phyloP scores from a whole-genome alignment of 30 jellyfish, hydroid and myxozoan genomes.

The Hydractinia symbiolongicarpus region DNA sequence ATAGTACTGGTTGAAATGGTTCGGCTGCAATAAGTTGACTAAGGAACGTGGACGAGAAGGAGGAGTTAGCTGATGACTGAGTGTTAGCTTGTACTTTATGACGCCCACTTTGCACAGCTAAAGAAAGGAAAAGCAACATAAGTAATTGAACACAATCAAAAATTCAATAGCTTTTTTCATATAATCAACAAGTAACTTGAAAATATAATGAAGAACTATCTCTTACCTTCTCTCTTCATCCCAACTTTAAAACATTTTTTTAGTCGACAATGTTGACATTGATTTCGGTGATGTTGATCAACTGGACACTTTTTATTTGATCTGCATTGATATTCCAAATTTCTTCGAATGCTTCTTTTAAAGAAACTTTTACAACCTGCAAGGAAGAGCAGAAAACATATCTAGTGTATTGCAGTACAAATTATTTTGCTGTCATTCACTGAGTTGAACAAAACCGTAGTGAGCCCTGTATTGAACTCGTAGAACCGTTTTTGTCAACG shows the following conservation, averaged over 20 bases:
- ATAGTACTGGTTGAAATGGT: constrained; percentile 13
- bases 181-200: neutral
- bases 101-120: constrained; percentile 94
- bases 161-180: neutral
- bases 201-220: neutral
- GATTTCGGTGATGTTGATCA: constrained; percentile 89
- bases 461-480: no score
- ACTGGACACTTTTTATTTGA: constrained; percentile 82
- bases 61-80: neutral
- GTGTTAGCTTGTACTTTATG: constrained; percentile 14
- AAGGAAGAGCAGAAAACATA: neutral
- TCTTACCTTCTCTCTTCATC: constrained; percentile 93
- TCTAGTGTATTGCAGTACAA: neutral
- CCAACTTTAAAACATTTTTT: constrained; percentile 96
- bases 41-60: neutral
- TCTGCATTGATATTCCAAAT: constrained; percentile 83
- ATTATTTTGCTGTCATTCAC: no score
- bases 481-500: no score
- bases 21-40: constrained; percentile 1
- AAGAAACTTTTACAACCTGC: constrained; percentile 93
- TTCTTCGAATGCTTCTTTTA: constrained; percentile 88
- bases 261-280: constrained; percentile 94
- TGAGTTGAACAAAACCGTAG: no score
- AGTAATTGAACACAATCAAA: neutral
- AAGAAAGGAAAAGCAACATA: neutral